These are phyloP conservation scores for Ceyx cyanopectus DNA, from an alignment of 2,113 vertebrate species.

Conservation along the genomic window DNA sequence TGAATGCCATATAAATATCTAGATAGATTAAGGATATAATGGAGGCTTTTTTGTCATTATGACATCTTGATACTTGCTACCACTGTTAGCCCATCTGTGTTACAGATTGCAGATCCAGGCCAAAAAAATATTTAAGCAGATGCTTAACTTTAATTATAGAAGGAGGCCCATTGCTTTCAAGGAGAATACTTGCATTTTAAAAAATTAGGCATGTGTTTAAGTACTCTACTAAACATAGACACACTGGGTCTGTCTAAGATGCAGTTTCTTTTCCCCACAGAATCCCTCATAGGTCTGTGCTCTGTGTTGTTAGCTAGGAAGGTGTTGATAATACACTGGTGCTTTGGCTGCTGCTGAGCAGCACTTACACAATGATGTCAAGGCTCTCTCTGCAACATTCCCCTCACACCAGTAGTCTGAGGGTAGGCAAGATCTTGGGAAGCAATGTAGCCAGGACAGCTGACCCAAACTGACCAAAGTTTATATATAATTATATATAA, in stretches of 20 bases:
- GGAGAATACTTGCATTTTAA: not conserved
- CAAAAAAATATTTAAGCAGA: conserved; percentile 44
- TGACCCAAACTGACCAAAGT: not conserved
- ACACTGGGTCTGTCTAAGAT: not conserved
- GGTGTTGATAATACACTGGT: not conserved
- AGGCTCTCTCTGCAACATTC: not conserved
- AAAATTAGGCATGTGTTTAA: not conserved
- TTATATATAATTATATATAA: too few relatives aligned
- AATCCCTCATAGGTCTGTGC: not conserved
- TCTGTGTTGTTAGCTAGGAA: not conserved
- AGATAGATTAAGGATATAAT: not conserved
- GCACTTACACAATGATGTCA: not conserved
- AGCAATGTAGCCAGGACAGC: not conserved
- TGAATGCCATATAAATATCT: conserved; percentile 1
- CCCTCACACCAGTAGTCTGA: not conserved
- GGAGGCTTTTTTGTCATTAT: conserved; percentile 40
- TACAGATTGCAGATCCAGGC: not conserved
- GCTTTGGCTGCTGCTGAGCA: not conserved
- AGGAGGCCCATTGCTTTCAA: not conserved
- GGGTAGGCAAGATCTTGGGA: not conserved
- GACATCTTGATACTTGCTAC: conserved; percentile 25
- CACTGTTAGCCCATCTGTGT: conserved; percentile 52
- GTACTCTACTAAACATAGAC: not conserved
- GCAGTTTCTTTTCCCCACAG: not conserved
- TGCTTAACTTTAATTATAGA: conserved; percentile 35